Evolutionary conservation across 1,140 invertebrate genomes (phyloP).

Genomic region (Caerostris darwini): DNA sequence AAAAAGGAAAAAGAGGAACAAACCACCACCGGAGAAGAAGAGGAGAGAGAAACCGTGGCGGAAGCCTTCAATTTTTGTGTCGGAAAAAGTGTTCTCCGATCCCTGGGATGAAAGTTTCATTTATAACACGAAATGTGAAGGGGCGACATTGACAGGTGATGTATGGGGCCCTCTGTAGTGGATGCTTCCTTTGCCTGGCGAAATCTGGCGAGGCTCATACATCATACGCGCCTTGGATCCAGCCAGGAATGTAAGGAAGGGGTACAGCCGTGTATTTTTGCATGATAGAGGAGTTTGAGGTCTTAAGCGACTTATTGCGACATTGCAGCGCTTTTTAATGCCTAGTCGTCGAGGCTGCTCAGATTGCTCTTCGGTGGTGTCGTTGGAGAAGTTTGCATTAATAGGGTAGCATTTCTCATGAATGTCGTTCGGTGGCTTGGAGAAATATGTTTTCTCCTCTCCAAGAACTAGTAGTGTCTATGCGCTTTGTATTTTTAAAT

Average conservation of each 20-base stretch:
- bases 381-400: too few species aligned
- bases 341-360: not conserved
- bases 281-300: not conserved
- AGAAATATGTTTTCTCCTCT: too few species aligned
- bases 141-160: slow-evolving; percentile 70
- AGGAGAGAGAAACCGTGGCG: not conserved
- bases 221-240: slow-evolving; percentile 19
- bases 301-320: slow-evolving; percentile 27
- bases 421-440: too few species aligned
- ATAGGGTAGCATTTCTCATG: too few species aligned
- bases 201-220: not conserved
- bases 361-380: not conserved
- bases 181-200: not conserved
- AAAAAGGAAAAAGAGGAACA: slow-evolving; percentile 8
- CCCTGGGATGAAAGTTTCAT: slow-evolving; percentile 72
- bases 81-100: slow-evolving; percentile 61
- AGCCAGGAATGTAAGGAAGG: not conserved
- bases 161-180: not conserved
- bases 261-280: slow-evolving; percentile 3
- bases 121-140: slow-evolving; percentile 68
- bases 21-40: not conserved
- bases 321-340: not conserved
- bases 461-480: too few species aligned
- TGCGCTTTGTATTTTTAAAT: too few species aligned
- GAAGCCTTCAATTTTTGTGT: slow-evolving; percentile 33